Evolutionary conservation across 2,797 vertebrate genomes (phyloP), one percentile per base, ranked within the genome.

Genomic region (Anguilla marmorata): DNA sequence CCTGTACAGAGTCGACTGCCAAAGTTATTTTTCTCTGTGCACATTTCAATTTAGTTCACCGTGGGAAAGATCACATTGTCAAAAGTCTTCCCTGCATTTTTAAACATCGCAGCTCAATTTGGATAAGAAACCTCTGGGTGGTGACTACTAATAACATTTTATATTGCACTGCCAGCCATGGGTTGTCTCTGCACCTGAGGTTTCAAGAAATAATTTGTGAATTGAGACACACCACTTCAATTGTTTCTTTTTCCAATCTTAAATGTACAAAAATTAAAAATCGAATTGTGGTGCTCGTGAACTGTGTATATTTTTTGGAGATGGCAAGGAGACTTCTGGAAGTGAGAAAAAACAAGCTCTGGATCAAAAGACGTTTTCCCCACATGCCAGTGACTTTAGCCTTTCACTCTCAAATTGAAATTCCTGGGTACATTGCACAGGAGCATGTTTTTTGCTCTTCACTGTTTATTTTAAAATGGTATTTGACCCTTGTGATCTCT

Each of bases 1-100:
- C 86, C 85, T 87, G 74, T 86, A 37, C 58, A 69, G 84, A 74
- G 60, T 56, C 83, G 79, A 82, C 87, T 82, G 87, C 85, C 63
- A 92, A 91, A 90, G 89, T 92, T 92, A 92, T 91, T 93, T 92
- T 93, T 92, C 84, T 60, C 63, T 5, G 83, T 90, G 90, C 89
- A 33, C 88, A 92, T 92, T 93, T 80, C 87, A 95, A 94, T 95
- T 92, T 94, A 92, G 92, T 93, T 92, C 91, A 91, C 85, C 90
- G 91, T 91, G 91, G 93, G 92, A 93, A 92, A 91, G 90, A 88
- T 90, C 54, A 84, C 56, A 88, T 63, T 63, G 88, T 89, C 87
- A 89, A 27, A 76, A 82, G 33, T 24, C 72, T 60, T 37, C 14
- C 19, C 4, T 72, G 27, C 12, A 83, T 56, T 63, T 79, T 41